These are phyloP conservation scores for Penelope pileata DNA, from an alignment of 2,113 vertebrate genomes.

Conservation along the genomic window DNA sequence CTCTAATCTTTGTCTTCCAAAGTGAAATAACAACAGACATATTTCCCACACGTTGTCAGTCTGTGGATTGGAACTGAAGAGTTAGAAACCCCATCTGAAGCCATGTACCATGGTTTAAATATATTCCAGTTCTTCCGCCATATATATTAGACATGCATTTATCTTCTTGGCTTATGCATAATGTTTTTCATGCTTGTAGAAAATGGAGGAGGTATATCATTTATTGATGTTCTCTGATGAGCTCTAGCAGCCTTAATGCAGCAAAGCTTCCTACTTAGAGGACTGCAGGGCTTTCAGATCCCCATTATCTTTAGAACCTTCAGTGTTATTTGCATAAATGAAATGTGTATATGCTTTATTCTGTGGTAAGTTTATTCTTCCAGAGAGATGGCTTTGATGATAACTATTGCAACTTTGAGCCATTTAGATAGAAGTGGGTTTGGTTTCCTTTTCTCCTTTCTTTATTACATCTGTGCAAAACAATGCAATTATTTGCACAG, in stretches of 20 bases:
- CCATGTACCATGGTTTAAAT: not conserved
- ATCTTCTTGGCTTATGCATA: not conserved
- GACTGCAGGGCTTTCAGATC: not conserved
- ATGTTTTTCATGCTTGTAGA: not conserved
- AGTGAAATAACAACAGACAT: not conserved
- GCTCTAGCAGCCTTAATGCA: constrained; percentile 7
- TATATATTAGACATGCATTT: not conserved
- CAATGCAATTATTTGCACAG: not conserved
- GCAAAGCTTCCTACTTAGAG: not conserved
- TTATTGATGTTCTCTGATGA: constrained; percentile 34
- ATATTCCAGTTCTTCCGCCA: not conserved
- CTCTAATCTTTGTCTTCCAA: not conserved
- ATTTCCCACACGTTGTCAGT: not conserved
- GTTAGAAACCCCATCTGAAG: not conserved
- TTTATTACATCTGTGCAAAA: not conserved
- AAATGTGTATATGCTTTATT: not conserved
- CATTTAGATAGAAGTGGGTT: constrained; percentile 31
- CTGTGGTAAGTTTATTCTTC: constrained; percentile 27
- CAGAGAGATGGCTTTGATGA: constrained; percentile 63
- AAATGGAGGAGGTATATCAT: not conserved
- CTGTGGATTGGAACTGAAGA: not conserved
- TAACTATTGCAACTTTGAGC: constrained; percentile 62
- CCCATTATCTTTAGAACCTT: not conserved
- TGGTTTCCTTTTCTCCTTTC: constrained; percentile 49
- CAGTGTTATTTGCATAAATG: constrained; percentile 43